Evolutionary conservation across 1,140 invertebrate species (phyloP).

Genomic region (Caenorhabditis briggsae): DNA sequence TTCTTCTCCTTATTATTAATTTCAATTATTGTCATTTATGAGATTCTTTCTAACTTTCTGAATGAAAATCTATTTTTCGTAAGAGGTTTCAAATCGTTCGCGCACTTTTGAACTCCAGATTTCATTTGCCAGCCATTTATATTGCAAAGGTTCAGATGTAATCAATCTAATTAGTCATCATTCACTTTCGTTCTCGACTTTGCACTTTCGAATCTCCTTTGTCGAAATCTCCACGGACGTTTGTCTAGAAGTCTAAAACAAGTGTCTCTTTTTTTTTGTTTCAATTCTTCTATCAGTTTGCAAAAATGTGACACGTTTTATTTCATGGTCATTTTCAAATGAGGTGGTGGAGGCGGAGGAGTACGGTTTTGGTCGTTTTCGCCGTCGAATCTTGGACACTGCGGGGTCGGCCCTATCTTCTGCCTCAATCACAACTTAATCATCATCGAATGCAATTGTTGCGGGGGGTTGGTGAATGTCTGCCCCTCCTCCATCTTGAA

Average conservation of each 20-base stretch:
- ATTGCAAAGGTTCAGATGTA: too few relatives aligned
- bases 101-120: too few relatives aligned
- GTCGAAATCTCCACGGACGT: not conserved
- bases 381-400: not conserved
- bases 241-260: not conserved
- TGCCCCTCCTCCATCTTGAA: not conserved
- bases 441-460: constrained; percentile 47
- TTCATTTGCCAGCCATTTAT: too few relatives aligned
- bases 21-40: too few relatives aligned
- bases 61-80: too few relatives aligned
- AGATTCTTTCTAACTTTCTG: too few relatives aligned
- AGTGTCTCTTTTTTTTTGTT: not conserved
- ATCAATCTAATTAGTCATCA: too few relatives aligned
- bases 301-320: constrained; percentile 46
- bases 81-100: too few relatives aligned
- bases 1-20: too few relatives aligned
- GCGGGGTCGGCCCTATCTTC: constrained; percentile 38
- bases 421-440: constrained; percentile 56
- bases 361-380: constrained; percentile 18
- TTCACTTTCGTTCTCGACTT: not conserved
- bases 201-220: not conserved
- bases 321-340: constrained; percentile 34
- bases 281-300: constrained; percentile 5
- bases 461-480: constrained; percentile 9
- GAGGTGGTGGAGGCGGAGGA: not conserved